Evolutionary conservation across 2,113 vertebrate species (phyloP), one percentile per base, ranked within the genome.

Genomic region (Oceanites oceanicus): DNA sequence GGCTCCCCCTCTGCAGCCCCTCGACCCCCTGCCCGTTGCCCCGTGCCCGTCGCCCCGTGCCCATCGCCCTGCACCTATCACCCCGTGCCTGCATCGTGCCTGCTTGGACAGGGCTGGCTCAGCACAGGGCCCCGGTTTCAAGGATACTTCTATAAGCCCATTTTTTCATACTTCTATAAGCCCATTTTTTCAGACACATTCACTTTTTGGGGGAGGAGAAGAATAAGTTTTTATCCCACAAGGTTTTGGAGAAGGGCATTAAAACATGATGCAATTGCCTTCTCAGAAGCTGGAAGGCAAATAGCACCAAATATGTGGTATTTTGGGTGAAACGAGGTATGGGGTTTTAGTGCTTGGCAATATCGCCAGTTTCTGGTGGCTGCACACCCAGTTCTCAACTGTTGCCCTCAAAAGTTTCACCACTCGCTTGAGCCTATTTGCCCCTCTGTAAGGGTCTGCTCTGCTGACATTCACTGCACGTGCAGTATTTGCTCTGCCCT

Each of bases 21-120:
- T 73, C 11, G 3, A 27, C 13, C 58, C 36, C 8, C 4, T 22
- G 19, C 52, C 78, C 61, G 20, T 74, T 13, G 2, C 44, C 26
- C 44, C 47, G 1, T 3, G 0, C 26, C 40, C 21, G 36, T 45
- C 18, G 7, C 10, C 42, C 52, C 2, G 2, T 21, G 34, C 34
- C 74, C 21, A 38, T 45, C 2, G 2, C 34, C 21, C 45, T 7
- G 6, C 15, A 23, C 21, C 44, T 58, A 25, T 25, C 11, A 1
- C 70, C 70, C 38, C 2, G 3, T 29, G 19, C 56, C 45, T 20
- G 8, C 36, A 34, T 11, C 38, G 38, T 38, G 38, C 38, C 38
- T 38, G 55, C 45, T 82, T 70, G 53, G 40, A 49, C 45, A 83
- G 71, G 55, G 19, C 49, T 73, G 72, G 44, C 67, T 61, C 56